Base-by-base conservation (phyloP, 92 coral and sea anemone genomes). In the Epizoanthus scotinus region DNA sequence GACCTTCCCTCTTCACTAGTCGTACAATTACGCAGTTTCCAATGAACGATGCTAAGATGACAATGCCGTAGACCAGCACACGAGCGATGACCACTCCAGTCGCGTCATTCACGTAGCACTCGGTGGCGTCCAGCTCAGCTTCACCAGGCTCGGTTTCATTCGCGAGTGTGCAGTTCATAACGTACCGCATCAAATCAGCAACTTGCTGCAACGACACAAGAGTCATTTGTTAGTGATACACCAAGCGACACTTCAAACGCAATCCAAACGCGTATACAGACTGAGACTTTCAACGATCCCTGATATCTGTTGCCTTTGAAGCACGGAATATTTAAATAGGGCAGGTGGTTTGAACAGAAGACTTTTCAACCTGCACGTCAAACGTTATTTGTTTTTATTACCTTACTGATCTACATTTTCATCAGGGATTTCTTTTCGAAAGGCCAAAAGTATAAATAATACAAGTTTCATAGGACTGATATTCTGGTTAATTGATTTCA, bases 21-120 rank as follows among this genome's bases (percentile, higher is more conserved):
- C 65, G 60, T 24, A 87, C 82, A 8, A 90, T 78, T 10, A 90
- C 28, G 22, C 74, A 29, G 78, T 90, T 90, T 8, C 94, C 94
- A 19, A 78, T 55, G 56, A 80, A 29, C 8, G 94, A 90, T 31
- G 86, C 71, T 0, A 84, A 58, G 19, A 90, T 87, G 31, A 90
- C 66, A 0, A 82, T 22, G 29, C 74, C 27, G 71, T 90, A 90
- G 0, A 86, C 82, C 13, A 73, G 19, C 3, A 84, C 89, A 2
- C 91, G 89, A n/a, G 22, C 27, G 6, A 38, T 58, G 2, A 75
- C 81, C 63, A 75, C 81, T 3, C 56, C 67, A 36, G 14, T 19
- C 0, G 81, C 14, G 40, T 75, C 69, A 44, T 9, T 15, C 9
- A 44, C 40, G 53, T 58, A 75, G 27, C 81, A 75, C 3, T 6